phyloP scores from a whole-genome alignment of 2,888 invertebrate genomes.

The Xestoiulus laeticollis region DNA sequence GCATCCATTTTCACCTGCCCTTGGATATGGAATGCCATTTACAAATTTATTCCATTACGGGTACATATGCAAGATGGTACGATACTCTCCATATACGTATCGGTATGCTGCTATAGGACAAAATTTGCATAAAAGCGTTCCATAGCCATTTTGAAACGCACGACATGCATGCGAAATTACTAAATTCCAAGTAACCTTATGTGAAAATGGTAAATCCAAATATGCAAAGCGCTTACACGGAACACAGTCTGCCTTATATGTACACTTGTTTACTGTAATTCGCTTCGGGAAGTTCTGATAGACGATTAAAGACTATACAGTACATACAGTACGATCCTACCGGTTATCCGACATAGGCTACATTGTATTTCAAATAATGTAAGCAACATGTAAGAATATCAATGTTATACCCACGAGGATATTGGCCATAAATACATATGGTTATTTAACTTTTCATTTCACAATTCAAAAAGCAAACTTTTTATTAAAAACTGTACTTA shows the following conservation, averaged over 20 bases:
- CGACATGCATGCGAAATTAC: background rate
- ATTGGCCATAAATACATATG: background rate
- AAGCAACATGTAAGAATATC: too few species aligned
- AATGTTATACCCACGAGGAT: background rate
- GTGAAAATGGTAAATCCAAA: background rate
- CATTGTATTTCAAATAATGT: background rate
- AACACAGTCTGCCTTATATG: background rate
- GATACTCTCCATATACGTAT: background rate
- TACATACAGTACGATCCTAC: background rate
- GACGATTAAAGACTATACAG: background rate
- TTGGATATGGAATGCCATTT: conserved; percentile 23
- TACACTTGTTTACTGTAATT: background rate
- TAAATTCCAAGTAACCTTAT: background rate
- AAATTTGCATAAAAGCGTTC: conserved; percentile 27
- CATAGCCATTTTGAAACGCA: background rate
- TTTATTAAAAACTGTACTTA: too few species aligned
- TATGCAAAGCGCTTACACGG: background rate
- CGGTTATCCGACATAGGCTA: background rate
- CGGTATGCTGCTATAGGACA: background rate
- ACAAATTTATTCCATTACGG: background rate
- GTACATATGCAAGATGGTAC: background rate
- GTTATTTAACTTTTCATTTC: too few species aligned
- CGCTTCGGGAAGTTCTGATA: background rate
- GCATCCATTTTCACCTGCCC: conserved; percentile 6
- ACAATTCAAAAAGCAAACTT: too few species aligned